Percentiles rank a stretch among this genome's conserved stretches.
Evolutionary conservation across 1,140 invertebrate genomes (phyloP).

Genomic region (Platorchestia sp.): DNA sequence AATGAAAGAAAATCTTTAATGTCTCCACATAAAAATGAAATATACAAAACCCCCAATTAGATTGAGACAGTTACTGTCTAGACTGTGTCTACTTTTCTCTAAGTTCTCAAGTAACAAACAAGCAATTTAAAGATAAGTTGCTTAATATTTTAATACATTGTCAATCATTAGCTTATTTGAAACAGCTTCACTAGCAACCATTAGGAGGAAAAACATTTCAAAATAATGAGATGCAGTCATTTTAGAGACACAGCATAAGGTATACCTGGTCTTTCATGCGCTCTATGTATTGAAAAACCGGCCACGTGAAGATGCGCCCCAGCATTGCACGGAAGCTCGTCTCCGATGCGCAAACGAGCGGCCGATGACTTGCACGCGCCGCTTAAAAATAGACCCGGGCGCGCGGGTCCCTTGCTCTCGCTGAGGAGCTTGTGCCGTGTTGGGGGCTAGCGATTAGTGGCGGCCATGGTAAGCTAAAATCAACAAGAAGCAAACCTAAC

Average conservation of each 20-base stretch:
- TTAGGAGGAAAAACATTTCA: not conserved
- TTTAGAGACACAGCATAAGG: not conserved
- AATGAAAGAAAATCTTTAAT: too few species aligned
- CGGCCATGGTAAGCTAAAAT: not conserved
- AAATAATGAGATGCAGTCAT: not conserved
- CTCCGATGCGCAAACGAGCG: constrained; percentile 13
- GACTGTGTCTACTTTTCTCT: not conserved
- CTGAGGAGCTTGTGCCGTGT: not conserved
- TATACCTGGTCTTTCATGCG: not conserved
- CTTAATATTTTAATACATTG: too few species aligned
- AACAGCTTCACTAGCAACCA: not conserved
- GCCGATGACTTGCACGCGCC: not conserved
- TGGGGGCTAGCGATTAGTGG: not conserved
- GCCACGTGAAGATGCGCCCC: not conserved
- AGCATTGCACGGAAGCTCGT: not conserved
- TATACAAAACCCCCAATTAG: not conserved
- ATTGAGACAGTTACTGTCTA: not conserved
- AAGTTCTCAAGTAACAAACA: not conserved
- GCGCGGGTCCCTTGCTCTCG: not conserved
- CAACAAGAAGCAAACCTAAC: not conserved
- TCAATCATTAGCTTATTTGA: too few species aligned
- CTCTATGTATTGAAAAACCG: not conserved
- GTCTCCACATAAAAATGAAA: too few species aligned
- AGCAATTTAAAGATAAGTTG: not conserved
- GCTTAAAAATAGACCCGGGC: constrained; percentile 1